Evolutionary conservation across 2,888 invertebrate genomes (phyloP).

Genomic region (Ceramica pisi): DNA sequence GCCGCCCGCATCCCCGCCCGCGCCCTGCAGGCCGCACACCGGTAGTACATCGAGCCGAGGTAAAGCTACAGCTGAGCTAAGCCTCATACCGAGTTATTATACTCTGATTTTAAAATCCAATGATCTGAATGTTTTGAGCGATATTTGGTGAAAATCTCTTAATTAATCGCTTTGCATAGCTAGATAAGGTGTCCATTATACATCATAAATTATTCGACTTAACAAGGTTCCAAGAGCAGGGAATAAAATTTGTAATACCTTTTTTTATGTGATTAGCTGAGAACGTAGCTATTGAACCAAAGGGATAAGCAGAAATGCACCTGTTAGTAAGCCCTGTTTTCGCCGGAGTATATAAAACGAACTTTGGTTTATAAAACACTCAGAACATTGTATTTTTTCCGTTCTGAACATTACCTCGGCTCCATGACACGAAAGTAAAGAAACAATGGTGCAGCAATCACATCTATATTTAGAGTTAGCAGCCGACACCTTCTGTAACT

Average conservation of each 20-base stretch:
- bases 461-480: not conserved
- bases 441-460: not conserved
- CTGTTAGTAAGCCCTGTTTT: no score
- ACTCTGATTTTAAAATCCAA: not conserved
- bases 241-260: no score
- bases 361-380: not conserved
- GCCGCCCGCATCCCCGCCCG: slow-evolving; percentile 39
- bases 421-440: not conserved
- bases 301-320: no score
- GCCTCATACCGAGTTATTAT: not conserved
- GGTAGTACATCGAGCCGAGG: slow-evolving; percentile 24
- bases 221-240: no score
- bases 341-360: no score
- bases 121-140: not conserved
- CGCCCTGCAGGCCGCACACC: slow-evolving; percentile 22
- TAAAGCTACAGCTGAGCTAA: not conserved
- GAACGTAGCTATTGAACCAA: no score
- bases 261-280: no score
- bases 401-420: slow-evolving; percentile 32
- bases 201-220: not conserved
- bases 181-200: not conserved
- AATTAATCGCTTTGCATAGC: not conserved
- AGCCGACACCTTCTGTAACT: not conserved
- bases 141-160: not conserved
- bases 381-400: slow-evolving; percentile 1